These are phyloP conservation scores for Cryptus armator DNA, from an alignment of 2,888 invertebrate genomes.

Conservation along the genomic window DNA sequence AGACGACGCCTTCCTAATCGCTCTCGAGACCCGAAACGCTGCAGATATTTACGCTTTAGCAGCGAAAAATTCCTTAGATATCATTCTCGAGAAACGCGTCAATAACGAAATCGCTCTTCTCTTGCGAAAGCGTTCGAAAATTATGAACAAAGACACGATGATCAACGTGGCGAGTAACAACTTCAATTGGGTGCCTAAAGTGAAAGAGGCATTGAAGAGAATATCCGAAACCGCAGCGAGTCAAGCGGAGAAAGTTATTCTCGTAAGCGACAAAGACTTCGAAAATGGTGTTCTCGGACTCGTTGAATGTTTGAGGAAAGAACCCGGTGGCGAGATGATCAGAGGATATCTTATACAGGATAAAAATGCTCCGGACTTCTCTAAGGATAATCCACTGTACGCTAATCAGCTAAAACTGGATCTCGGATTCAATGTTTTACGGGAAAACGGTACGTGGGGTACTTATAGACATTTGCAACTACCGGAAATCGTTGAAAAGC, in stretches of 20 bases:
- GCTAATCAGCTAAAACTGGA: constrained; percentile 89
- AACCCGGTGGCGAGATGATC: constrained; percentile 88
- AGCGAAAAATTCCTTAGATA: constrained; percentile 66
- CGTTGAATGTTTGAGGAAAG: constrained; percentile 93
- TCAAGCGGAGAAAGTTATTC: constrained; percentile 86
- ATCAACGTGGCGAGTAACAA: constrained; percentile 77
- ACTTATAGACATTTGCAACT: constrained; percentile 93
- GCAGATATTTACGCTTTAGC: constrained; percentile 49
- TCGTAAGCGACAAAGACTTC: constrained; percentile 81
- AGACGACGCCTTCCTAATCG: constrained; percentile 78
- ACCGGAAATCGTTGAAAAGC: constrained; percentile 85
- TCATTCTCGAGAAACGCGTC: constrained; percentile 77
- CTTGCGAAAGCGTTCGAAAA: constrained; percentile 70
- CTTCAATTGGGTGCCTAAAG: constrained; percentile 83
- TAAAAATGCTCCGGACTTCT: constrained; percentile 88
- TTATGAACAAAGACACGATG: constrained; percentile 76
- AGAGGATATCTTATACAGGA: constrained; percentile 88
- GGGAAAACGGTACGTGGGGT: constrained; percentile 88
- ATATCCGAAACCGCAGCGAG: constrained; percentile 85
- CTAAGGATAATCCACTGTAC: constrained; percentile 89
- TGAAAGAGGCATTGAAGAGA: constrained; percentile 79
- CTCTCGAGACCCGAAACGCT: constrained; percentile 71
- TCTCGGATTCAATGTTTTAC: constrained; percentile 91
- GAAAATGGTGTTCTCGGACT: constrained; percentile 93
- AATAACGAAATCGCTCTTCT: constrained; percentile 72